phyloP scores from a whole-genome alignment of 2,113 vertebrate species.

The Dolichotis patagonum region DNA sequence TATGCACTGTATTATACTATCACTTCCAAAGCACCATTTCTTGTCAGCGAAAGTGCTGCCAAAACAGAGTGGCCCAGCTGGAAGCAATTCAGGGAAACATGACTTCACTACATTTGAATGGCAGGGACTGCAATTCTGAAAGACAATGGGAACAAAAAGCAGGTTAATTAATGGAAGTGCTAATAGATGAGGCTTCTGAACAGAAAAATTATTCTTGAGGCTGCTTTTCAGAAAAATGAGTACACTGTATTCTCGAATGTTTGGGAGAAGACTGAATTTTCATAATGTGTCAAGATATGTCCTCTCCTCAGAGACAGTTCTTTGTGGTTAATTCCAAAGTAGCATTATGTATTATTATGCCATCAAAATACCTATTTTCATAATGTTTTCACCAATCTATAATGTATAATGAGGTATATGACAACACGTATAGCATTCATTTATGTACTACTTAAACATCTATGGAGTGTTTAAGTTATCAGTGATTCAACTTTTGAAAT shows the following conservation, averaged over 20 bases:
- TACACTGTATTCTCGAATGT: neutral
- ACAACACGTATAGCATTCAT: neutral
- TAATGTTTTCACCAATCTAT: neutral
- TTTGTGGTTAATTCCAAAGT: neutral
- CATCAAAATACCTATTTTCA: neutral
- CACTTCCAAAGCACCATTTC: neutral
- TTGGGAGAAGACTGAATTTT: neutral
- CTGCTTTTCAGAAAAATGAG: neutral
- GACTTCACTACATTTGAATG: neutral
- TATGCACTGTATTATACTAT: neutral
- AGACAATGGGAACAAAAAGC: neutral
- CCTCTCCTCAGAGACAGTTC: neutral
- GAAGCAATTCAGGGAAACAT: neutral
- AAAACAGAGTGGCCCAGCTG: neutral
- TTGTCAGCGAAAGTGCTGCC: neutral
- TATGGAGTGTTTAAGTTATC: neutral
- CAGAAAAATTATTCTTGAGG: neutral
- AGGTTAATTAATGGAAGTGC: neutral
- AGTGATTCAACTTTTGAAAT: neutral
- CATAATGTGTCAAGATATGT: neutral
- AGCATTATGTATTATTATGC: neutral
- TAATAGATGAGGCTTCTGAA: neutral
- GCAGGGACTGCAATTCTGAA: neutral
- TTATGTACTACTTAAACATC: neutral
- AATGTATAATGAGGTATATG: neutral